Base-by-base conservation (phyloP, 1,140 invertebrate genomes). In the Metopolophium dirhodum region DNA sequence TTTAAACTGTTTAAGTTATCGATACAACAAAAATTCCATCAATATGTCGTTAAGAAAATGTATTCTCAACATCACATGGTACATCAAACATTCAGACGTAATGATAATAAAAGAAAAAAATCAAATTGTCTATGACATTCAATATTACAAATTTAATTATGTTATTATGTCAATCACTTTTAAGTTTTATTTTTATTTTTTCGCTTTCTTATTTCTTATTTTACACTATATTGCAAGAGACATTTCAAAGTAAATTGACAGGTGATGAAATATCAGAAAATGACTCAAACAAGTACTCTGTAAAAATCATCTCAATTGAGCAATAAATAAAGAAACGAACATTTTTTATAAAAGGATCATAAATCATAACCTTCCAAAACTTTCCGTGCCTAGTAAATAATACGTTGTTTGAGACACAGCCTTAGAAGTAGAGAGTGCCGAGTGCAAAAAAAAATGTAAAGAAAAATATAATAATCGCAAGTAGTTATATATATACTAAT, bases 331-430 rank as follows among this genome's bases (percentile, higher is more conserved):
- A 77, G 8, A 26, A 82, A 49, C 0, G n/a, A n/a, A 14, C 1
- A 35, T 83, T 83, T 49, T 92, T 35, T 82, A 37, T 54, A 49
- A 51, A 22, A 0, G 7, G 20, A 77, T 77, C 45, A 92, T 83
- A 49, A 83, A 83, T 49, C 26, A 83, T 92, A 91, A 47, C 90
- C 51, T 82, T 92, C n/a, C 1, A 18, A 45, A 91, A 92, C 68
- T 83, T 92, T 54, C 22, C 20, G 47, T 51, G 35, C 18, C n/a
- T 37, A 91, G 57, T 91, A 92, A 92, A 92, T 83, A 92, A 92
- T 47, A 83, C 22, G 14, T 92, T n/a, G 47, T 35, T 51, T 49
- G 22, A 30, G 20, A 83, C 26, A 23, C 35, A 30, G 45, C 82
- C 6, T 22, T 4, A 14, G 26, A 30, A 77, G 23, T 45, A 49